Evolutionary conservation across 1,140 invertebrate species (phyloP), one percentile per base, ranked within the genome.

Genomic region (Anadara kagoshimensis): DNA sequence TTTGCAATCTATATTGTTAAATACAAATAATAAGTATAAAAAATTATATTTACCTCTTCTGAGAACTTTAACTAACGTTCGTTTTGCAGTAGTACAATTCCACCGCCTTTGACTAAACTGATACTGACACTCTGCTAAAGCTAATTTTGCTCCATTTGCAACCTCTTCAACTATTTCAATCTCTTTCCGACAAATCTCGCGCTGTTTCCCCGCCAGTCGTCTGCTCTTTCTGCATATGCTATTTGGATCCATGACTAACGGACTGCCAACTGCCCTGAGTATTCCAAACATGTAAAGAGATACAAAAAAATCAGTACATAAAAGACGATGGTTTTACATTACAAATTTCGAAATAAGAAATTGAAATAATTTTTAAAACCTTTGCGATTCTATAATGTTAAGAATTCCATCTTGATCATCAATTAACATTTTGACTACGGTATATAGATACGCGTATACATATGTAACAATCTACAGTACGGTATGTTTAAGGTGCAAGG

Each of bases 241-340:
- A 86, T 93, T 93, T 59, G 95, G 94, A 90, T 98, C 95, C 91
- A 97, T 92, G 79, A 97, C 92, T 82, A 96, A 91, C 84, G 95
- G 94, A 88, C 93, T 95, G 84, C 89, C 88, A 26, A 90, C 85
- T 20, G 90, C 90, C 90, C 90, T 90, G 78, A 69, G 43, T 59
- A 59, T 36, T 64, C 51, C 45, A 53, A 64, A 64, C 62, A 64
- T 64, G 62, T 53, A 64, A 64, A 41, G n/a, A 62, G 44, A 36
- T 51, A 64, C 47, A 64, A 64, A 51, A 26, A 51, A n/a, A n/a
- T n/a, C n/a, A n/a, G 29, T 7, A 36, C 7, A 3, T 36, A 36
- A 36, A 36, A 36, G 29, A n/a, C 29, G 29, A 7, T 36, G 29
- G 7, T 36, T 36, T 36, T 36, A 36, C 29, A 36, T 36, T 3